Conservation (phyloP, 1,140 invertebrate genomes). For the Ceratosolen fusciceps region DNA sequence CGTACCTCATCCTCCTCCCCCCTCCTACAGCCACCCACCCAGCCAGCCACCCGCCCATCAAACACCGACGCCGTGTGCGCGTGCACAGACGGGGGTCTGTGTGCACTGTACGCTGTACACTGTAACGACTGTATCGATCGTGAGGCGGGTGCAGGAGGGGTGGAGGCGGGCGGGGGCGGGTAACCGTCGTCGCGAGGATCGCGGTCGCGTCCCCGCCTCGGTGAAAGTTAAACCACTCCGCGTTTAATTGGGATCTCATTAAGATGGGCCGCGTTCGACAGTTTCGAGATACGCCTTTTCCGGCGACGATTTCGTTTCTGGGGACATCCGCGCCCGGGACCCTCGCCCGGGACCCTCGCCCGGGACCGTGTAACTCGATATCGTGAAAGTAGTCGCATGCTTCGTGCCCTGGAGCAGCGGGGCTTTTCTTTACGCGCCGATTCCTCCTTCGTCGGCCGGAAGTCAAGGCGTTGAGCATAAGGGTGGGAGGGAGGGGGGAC, state of each 20-base stretch:
- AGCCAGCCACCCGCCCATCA: too few species aligned
- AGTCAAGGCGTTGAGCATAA: not conserved
- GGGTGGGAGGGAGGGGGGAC: too few species aligned
- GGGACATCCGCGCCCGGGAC: not conserved
- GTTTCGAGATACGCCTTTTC: constrained; percentile 30
- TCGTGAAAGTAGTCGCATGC: constrained; percentile 5
- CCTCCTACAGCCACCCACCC: not conserved
- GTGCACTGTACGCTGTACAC: too few species aligned
- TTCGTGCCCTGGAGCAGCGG: not conserved
- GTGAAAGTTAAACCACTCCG: not conserved
- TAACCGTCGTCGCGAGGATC: not conserved
- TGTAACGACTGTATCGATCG: too few species aligned
- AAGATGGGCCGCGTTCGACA: constrained; percentile 8
- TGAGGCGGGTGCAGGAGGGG: not conserved
- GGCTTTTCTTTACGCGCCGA: constrained; percentile 34
- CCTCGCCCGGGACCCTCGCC: not conserved
- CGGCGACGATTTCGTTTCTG: constrained; percentile 5
- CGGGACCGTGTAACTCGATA: constrained; percentile 29
- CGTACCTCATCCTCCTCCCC: not conserved
- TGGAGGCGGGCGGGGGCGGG: not conserved
- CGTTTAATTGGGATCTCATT: constrained; percentile 37
- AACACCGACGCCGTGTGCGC: too few species aligned
- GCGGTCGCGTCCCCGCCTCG: not conserved
- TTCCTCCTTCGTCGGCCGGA: too few species aligned
- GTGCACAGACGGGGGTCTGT: too few species aligned